A percentile compares a stretch with the other conserved stretches of the same genome.
phyloP scores from a whole-genome alignment of 1,140 invertebrate genomes.

The Bombus impatiens region DNA sequence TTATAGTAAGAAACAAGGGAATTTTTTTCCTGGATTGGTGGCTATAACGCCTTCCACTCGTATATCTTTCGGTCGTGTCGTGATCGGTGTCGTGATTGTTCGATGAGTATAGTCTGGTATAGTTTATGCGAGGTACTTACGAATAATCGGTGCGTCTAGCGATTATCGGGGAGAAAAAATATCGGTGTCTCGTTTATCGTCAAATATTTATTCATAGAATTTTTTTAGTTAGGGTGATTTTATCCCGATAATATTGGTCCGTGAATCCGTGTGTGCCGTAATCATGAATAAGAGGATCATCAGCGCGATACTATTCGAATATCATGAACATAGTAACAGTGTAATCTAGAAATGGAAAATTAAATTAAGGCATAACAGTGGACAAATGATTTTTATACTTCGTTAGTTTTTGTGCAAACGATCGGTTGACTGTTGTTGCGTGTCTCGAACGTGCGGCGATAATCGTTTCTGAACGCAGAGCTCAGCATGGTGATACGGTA shows the following conservation, averaged over 20 bases:
- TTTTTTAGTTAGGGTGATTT: neutral
- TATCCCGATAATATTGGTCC: neutral
- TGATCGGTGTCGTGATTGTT: neutral
- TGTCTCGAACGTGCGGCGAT: constrained; percentile 71
- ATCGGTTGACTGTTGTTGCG: constrained; percentile 74
- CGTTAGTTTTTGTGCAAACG: constrained; percentile 33
- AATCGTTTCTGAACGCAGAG: constrained; percentile 78
- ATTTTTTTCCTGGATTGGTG: neutral
- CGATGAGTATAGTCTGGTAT: constrained; percentile 43
- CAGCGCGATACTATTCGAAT: constrained; percentile 33
- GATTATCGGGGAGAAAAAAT: constrained; percentile 24
- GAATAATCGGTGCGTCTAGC: constrained; percentile 41
- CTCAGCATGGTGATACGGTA: constrained; percentile 82
- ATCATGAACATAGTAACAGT: constrained; percentile 54
- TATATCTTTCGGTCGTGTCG: too few species aligned
- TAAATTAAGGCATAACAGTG: constrained; percentile 48
- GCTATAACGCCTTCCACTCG: neutral
- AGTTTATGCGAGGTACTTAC: constrained; percentile 44
- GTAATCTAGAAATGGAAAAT: constrained; percentile 56
- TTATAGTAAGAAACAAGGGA: neutral
- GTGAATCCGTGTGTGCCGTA: constrained; percentile 1
- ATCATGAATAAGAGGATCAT: constrained; percentile 48
- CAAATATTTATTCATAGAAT: neutral
- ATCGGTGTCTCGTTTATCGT: constrained; percentile 31
- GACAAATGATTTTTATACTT: constrained; percentile 51